Base-by-base conservation (phyloP, 2,797 vertebrate genomes). In the Takifugu ocellatus region DNA sequence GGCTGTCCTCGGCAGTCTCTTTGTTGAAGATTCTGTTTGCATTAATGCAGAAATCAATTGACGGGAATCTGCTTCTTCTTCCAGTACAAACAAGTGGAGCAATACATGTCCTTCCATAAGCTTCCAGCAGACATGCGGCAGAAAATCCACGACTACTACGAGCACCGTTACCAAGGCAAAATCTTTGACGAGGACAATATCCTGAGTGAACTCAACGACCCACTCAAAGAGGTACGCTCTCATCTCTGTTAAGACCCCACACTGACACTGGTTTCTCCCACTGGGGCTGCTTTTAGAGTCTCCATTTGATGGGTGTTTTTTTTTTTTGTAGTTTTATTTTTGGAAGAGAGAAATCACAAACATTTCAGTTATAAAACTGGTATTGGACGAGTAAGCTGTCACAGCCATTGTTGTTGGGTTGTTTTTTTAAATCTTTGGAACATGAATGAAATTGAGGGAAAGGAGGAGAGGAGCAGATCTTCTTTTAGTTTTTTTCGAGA, bases 61-160 rank as follows among this genome's bases (percentile, higher is more conserved):
- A 64, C 49, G 3, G 25, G 10, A 49, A 24, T 66, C 51, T 78
- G 5, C n/a, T 60, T 63, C 69, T 66, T 73, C 36, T 87, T 55
- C 54, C 83, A 99, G 97, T 99, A 99, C 78, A 99, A 99, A 67
- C 97, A 99, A 95, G 96, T 99, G 84, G 97, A 98, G 78, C 97
- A 99, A 66, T 99, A 99, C 84, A 99, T 99, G 97, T 99, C 97
- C 49, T 99, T 99, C 88, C 97, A 99, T 89, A 99, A 99, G 77
- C 89, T 99, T 77, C 97, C 97, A n/a, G 95, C 96, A 17, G 97
- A 99, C 83, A 96, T 99, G 96, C 92, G 96, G 9, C 97, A 99
- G 89, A 99, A 98, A 87, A 99, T 99, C 71, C 97, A 99, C 4
- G 97, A 99, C 85, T 99, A 98, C 74, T 99, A 99, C 25, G 97